Percentiles rank a stretch among this genome's conserved stretches.
Evolutionary conservation across 1,140 invertebrate species (phyloP).

Genomic region (Atopsyche davidsoni): DNA sequence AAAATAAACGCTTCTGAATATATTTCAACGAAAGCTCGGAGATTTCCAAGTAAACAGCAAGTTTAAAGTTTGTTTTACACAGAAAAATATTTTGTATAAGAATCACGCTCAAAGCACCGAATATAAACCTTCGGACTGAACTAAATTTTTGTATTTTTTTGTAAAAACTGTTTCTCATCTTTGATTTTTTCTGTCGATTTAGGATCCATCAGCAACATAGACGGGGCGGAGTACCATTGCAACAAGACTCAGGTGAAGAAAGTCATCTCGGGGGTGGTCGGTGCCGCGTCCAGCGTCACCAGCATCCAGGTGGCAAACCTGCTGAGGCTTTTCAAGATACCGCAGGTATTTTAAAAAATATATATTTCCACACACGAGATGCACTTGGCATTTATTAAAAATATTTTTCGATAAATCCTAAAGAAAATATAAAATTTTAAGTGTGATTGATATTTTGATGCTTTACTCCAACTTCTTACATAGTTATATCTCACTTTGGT

Average conservation of each 20-base stretch:
- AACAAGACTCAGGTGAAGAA: constrained; percentile 77
- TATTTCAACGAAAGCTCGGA: not conserved
- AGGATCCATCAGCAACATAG: constrained; percentile 95
- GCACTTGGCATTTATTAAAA: no score
- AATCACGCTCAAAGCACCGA: not conserved
- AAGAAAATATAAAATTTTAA: no score
- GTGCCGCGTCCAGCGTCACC: constrained; percentile 89
- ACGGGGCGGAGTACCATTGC: constrained; percentile 83
- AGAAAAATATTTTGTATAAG: not conserved
- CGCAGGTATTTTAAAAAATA: no score
- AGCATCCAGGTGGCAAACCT: constrained; percentile 96
- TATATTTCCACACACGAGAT: no score
- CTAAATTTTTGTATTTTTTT: constrained; percentile 1
- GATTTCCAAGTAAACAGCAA: no score
- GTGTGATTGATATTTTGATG: no score
- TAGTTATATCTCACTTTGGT: no score
- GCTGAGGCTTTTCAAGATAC: constrained; percentile 88
- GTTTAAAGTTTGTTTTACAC: not conserved
- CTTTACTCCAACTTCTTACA: no score
- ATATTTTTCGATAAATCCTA: no score
- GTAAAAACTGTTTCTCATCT: not conserved
- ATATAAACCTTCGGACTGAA: not conserved
- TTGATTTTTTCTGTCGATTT: constrained; percentile 33
- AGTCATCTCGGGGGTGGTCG: constrained; percentile 93
- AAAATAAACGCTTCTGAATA: not conserved